phyloP scores from a whole-genome alignment of 2,888 invertebrate species.

The Fissipunctia ypsillon region DNA sequence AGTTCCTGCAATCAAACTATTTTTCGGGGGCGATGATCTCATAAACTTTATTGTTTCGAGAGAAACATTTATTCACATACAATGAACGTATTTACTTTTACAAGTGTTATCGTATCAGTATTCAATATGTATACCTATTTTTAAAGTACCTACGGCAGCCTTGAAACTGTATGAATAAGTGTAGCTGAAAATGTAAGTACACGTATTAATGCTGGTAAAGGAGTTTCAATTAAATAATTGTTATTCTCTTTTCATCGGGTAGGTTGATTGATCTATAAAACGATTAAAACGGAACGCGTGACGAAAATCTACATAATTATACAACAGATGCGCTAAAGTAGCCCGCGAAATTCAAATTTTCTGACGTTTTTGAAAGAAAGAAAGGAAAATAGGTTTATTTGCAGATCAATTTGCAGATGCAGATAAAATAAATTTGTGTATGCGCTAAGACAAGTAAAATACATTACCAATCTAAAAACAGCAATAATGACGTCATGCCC shows the following conservation, averaged over 20 bases:
- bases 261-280: slow-evolving; percentile 23
- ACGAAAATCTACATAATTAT: too few species aligned
- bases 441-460: too few species aligned
- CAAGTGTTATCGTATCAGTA: slow-evolving; percentile 29
- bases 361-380: too few species aligned
- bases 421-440: too few species aligned
- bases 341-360: too few species aligned
- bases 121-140: slow-evolving; percentile 14
- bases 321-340: too few species aligned
- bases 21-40: slow-evolving; percentile 39
- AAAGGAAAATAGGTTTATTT: too few species aligned
- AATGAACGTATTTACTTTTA: slow-evolving; percentile 25
- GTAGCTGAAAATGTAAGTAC: slow-evolving; percentile 15
- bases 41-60: slow-evolving; percentile 27
- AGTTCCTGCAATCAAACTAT: slow-evolving; percentile 9
- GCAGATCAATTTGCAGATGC: too few species aligned
- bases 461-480: too few species aligned
- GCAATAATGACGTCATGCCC: too few species aligned
- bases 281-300: slow-evolving; percentile 32
- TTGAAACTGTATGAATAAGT: slow-evolving; percentile 19
- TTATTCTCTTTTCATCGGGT: slow-evolving; percentile 24
- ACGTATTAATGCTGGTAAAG: not conserved
- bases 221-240: slow-evolving; percentile 36
- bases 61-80: slow-evolving; percentile 42
- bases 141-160: slow-evolving; percentile 2